Base-by-base conservation (phyloP, 2,797 vertebrate genomes). In the Sebastes cheni region DNA sequence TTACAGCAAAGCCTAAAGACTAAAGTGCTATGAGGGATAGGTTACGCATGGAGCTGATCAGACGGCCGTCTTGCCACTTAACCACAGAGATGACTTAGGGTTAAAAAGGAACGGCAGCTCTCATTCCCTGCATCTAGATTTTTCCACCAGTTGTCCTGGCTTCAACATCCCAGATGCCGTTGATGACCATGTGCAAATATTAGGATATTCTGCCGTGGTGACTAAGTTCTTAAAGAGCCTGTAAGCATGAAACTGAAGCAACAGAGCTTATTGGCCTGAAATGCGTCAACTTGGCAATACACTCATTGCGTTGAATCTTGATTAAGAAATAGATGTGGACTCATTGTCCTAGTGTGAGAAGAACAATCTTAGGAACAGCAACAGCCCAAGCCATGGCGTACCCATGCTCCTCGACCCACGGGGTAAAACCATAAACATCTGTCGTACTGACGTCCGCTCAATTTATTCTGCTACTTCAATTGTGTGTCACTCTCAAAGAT, bases 361-460 rank as follows among this genome's bases (percentile, higher is more conserved):
- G n/a, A 36, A 59, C 71, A 39, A 65, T 73, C 22, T 73, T 32
- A 34, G 27, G 20, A 76, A 42, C 13, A 20, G 2, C n/a, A 66
- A 67, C n/a, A 25, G 71, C 25, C 67, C 10, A 18, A 22, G 36
- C 23, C 62, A 62, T 32, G 20, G 27, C 12, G 54, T 16, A 62
- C 10, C 39, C 3, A 7, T 74, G 56, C 20, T 5, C 30, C 30
- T 76, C n/a, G 16, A 34, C 13, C 67, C 27, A 61, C 29, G 52
- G 62, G 39, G 52, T 56, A 72, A 86, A 85, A 69, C 50, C 55
- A 75, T 23, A 36, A 74, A 83, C 64, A 86, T 80, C 20, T 11
- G 30, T 61, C 52, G 55, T n/a, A 2, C 12, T 81, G 66, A 71
- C 79, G 75, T 78, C 39, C 34, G 60, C 9, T 50, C 77, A 70